Base-by-base conservation (phyloP, 1,140 invertebrate genomes). In the Cydia fagiglandana region DNA sequence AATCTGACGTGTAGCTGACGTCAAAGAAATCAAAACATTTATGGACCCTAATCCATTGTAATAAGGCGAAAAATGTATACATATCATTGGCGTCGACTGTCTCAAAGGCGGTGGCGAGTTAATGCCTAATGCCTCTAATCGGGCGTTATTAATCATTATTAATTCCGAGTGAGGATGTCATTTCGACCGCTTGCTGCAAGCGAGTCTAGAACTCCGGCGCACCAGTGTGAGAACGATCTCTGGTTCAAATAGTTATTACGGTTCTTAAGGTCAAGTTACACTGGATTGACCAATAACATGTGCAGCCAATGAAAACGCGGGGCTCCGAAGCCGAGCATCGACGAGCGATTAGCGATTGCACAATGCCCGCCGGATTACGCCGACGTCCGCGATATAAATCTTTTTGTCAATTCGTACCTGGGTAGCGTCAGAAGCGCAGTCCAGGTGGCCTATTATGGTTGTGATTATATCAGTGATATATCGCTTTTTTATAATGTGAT, bases 341-440 rank as follows among this genome's bases (percentile, higher is more conserved):
- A 81, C 88, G 89, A 91, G 90, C 87, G 91, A 92, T 92, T 92
- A 92, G 84, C 88, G 81, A 88, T 91, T 91, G 89, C 91, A 92
- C 89, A 92, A 92, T 91, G 86, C 81, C 81, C 82, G 81, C 78
- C 87, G 87, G 89, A 90, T 89, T 90, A 88, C 77, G 78, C 74
- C 41, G 74, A 83, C 80, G 78, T 76, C 75, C 82, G 78, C 88
- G 87, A 90, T 91, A 88, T 89, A 90, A 70, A 70, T 89, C 88
- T 91, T 91, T 91, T 89, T 88, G 87, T 91, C 86, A 89, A 86
- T 87, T 86, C 83, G 81, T 91, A 88, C 86, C 85, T 86, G 82
- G 6, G 88, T 90, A 91, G 61, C 77, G 89, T 84, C 80, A 80
- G 86, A 53, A 82, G 24, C 75, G 47, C 78, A 76, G 30, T 15